Evolutionary conservation across 2,888 invertebrate species (phyloP).

Genomic region (Epistrophe eligans): DNA sequence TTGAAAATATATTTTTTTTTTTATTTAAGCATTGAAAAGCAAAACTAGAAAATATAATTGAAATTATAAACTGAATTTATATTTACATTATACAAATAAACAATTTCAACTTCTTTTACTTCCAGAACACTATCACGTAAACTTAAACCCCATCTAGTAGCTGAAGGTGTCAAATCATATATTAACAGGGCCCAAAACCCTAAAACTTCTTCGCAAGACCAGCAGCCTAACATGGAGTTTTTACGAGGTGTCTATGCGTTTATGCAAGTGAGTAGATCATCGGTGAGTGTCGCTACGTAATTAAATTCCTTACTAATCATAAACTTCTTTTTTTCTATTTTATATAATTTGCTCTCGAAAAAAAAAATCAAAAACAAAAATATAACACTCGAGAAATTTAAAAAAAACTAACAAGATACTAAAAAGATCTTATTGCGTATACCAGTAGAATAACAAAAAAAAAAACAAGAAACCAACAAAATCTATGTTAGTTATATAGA

Average conservation of each 20-base stretch:
- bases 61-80: too few species aligned
- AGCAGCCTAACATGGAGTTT: conserved; percentile 85
- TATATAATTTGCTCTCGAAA: conserved; percentile 79
- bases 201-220: conserved; percentile 82
- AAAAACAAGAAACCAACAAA: conserved; percentile 47
- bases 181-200: conserved; percentile 83
- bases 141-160: conserved; percentile 83
- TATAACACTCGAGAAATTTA: conserved; percentile 68
- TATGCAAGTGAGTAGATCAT: conserved; percentile 85
- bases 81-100: background rate
- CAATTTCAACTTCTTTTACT: conserved; percentile 14
- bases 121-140: conserved; percentile 83
- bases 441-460: conserved; percentile 53
- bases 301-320: conserved; percentile 84
- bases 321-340: conserved; percentile 82
- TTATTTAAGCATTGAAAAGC: too few species aligned
- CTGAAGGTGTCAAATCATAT: conserved; percentile 84
- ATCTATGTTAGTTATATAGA: conserved; percentile 54
- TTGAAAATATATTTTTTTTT: too few species aligned
- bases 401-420: conserved; percentile 50
- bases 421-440: conserved; percentile 57
- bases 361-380: conserved; percentile 60
- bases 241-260: conserved; percentile 85
- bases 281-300: conserved; percentile 84
- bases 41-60: too few species aligned